phyloP scores from a whole-genome alignment of 1,140 invertebrate genomes.

The Pissodes strobi region DNA sequence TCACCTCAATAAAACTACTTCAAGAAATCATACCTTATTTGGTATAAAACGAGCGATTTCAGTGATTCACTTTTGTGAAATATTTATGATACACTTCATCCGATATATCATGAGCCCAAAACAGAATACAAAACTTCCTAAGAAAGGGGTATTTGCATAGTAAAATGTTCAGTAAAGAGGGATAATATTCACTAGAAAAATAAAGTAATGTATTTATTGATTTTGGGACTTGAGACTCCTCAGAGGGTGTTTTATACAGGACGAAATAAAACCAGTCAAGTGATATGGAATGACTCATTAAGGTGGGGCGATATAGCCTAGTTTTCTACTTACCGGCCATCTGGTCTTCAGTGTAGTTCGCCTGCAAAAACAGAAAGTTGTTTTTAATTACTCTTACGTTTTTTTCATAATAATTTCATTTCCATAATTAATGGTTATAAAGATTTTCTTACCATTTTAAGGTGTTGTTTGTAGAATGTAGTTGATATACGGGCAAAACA shows the following conservation, averaged over 20 bases:
- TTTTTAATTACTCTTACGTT: constrained; percentile 19
- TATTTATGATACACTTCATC: constrained; percentile 31
- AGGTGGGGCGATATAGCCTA: constrained; percentile 56
- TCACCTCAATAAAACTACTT: constrained; percentile 9
- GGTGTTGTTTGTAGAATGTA: too few relatives aligned
- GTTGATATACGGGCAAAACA: too few relatives aligned
- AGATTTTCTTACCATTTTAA: constrained; percentile 27
- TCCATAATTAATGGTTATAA: constrained; percentile 10
- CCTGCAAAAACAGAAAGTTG: constrained; percentile 65
- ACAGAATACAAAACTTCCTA: too few relatives aligned
- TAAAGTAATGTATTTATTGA: too few relatives aligned
- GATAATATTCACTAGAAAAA: too few relatives aligned
- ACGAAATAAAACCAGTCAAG: too few relatives aligned
- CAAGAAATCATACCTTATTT: constrained; percentile 51
- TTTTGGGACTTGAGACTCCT: too few relatives aligned
- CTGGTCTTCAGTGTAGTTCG: constrained; percentile 87
- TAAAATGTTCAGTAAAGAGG: too few relatives aligned
- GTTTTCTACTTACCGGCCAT: constrained; percentile 77
- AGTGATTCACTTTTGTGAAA: constrained; percentile 43
- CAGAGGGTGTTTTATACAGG: too few relatives aligned
- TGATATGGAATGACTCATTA: constrained; percentile 22
- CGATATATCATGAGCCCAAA: constrained; percentile 13
- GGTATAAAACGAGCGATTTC: constrained; percentile 44
- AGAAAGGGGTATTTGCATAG: background rate
- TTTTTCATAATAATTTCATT: background rate